phyloP scores from a whole-genome alignment of 2,113 vertebrate species.

The Bagarius yarrelli region DNA sequence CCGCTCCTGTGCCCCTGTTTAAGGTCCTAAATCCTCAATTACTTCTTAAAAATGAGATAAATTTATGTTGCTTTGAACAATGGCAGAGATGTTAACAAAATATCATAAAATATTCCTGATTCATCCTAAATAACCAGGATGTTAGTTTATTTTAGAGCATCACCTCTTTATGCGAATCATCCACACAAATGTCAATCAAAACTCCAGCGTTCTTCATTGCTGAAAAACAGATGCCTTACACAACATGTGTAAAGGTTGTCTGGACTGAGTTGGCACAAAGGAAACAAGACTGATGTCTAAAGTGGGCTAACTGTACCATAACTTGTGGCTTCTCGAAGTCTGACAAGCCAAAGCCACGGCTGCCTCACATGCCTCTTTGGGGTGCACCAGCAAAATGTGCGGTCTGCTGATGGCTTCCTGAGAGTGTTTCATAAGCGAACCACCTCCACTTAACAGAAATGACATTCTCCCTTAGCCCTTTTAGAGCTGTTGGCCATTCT shows the following conservation, averaged over 20 bases:
- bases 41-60: too few relatives aligned
- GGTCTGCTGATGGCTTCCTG: constrained; percentile 28
- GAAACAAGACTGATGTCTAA: constrained; percentile 19
- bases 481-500: constrained; percentile 15
- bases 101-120: too few relatives aligned
- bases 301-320: constrained; percentile 16
- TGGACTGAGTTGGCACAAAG: not conserved
- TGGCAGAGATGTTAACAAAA: too few relatives aligned
- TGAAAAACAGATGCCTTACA: not conserved
- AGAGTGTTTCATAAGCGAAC: constrained; percentile 15
- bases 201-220: too few relatives aligned
- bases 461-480: constrained; percentile 23
- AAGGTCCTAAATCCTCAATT: too few relatives aligned
- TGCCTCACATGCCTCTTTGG: constrained; percentile 30
- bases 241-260: not conserved
- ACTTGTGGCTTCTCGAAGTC: constrained; percentile 21
- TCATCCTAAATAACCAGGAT: too few relatives aligned
- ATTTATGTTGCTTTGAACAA: too few relatives aligned
- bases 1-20: too few relatives aligned
- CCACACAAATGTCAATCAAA: too few relatives aligned
- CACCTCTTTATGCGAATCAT: too few relatives aligned
- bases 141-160: too few relatives aligned
- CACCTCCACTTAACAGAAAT: constrained; percentile 40
- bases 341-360: constrained; percentile 23
- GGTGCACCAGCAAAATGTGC: constrained; percentile 25